phyloP scores from a whole-genome alignment of 2,888 invertebrate species.

The Acrobasis repandana region DNA sequence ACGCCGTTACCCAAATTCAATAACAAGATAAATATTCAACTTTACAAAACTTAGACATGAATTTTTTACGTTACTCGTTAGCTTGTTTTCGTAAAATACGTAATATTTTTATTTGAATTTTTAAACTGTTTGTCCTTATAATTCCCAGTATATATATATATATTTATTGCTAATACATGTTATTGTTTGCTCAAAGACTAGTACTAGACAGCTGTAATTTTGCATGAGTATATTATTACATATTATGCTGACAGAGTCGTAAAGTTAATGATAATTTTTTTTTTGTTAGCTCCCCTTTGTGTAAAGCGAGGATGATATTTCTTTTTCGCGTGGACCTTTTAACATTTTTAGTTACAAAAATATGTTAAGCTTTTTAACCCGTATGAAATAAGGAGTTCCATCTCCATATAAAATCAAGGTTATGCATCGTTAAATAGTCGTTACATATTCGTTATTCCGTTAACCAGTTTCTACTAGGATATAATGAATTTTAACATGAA shows the following conservation, averaged over 20 bases:
- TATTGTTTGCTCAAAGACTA: too few relatives aligned
- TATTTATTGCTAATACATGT: too few relatives aligned
- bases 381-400: background rate
- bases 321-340: background rate
- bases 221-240: too few relatives aligned
- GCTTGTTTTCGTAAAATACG: background rate
- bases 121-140: too few relatives aligned
- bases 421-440: background rate
- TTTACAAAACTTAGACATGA: background rate
- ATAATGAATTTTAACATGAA: background rate
- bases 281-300: too few relatives aligned
- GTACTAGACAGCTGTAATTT: too few relatives aligned
- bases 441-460: background rate
- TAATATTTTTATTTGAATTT: too few relatives aligned
- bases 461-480: background rate
- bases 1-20: background rate
- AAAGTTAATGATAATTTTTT: too few relatives aligned
- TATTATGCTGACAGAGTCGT: too few relatives aligned
- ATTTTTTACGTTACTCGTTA: slow-evolving; percentile 5
- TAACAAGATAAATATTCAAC: slow-evolving; percentile 1
- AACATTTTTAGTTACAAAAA: background rate
- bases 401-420: background rate
- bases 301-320: too few relatives aligned
- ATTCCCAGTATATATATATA: too few relatives aligned
- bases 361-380: too few relatives aligned